phyloP scores from a whole-genome alignment of 2,888 invertebrate species.

The Philhelius pedissequus region DNA sequence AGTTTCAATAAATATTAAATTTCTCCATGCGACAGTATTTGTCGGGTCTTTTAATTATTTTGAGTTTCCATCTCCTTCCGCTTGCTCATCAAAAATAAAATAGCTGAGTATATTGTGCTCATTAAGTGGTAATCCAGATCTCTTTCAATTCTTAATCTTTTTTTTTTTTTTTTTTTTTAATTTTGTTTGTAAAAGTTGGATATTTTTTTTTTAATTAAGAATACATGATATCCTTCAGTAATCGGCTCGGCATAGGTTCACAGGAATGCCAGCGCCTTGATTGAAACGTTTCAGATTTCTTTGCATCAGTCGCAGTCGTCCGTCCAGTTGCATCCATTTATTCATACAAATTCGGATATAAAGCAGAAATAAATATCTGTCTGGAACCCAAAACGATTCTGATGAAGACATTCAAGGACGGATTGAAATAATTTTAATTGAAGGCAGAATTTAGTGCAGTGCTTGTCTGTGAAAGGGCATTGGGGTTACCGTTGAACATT shows the following conservation, averaged over 20 bases:
- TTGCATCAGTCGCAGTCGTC: neutral
- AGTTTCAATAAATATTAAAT: conserved; percentile 53
- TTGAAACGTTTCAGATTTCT: neutral
- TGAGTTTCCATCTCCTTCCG: conserved; percentile 19
- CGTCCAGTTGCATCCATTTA: neutral
- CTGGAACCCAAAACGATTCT: neutral
- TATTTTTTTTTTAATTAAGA: neutral
- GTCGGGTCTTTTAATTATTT: conserved; percentile 24
- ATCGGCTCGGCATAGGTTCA: neutral
- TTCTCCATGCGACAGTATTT: conserved; percentile 9
- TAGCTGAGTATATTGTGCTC: conserved; percentile 16
- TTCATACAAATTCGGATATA: neutral
- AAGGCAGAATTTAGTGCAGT: neutral
- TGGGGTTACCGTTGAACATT: neutral
- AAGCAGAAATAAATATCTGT: conserved; percentile 20
- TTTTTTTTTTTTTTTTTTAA: neutral
- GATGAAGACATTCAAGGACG: conserved; percentile 30
- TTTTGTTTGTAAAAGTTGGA: neutral
- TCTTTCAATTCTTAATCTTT: conserved; percentile 3
- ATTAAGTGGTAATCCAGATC: conserved; percentile 16
- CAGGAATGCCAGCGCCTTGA: neutral
- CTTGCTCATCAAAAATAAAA: conserved; percentile 30
- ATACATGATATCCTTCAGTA: neutral
- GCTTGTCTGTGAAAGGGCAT: neutral
- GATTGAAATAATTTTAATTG: conserved; percentile 46